Evolutionary conservation across 2,888 invertebrate genomes (phyloP), one percentile per base, ranked within the genome.

Genomic region (Automeris io): DNA sequence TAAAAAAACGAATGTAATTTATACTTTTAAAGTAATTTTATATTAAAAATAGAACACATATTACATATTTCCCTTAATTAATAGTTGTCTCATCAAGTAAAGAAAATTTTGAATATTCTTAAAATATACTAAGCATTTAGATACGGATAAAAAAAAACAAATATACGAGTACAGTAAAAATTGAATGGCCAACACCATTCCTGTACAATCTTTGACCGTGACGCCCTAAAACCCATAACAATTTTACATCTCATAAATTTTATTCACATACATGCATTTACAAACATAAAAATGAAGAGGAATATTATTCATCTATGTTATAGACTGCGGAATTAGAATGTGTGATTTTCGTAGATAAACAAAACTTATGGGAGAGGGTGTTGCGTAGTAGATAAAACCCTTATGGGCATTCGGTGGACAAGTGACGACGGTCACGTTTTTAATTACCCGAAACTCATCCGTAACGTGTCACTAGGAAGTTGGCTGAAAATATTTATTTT

Each of bases 341-440:
- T 34, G 33, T 39, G 26, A 34, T 39, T 26, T 39, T 34, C 33
- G 26, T 34, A 39, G 26, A 70, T 64, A 82, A 82, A 79, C 78
- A 79, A 70, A 70, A 62, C 64, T 57, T 61, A 64, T 64, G 44
- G 50, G 51, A 54, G 66, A 59, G 75, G 67, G 71, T 77, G 80
- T 66, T 54, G 58, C 51, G 58, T 56, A 70, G 78, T 72, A 81
- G 82, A 83, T 83, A 83, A 81, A 78, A 80, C 77, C 80, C 72
- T 73, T 74, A 72, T 64, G 70, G 69, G 68, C 56, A 54, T 49
- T 53, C 46, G 53, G 69, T 54, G 68, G 80, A 80, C 82, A 82
- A 79, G 70, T 85, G 83, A 86, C 79, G 81, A 83, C 82, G 85
- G 83, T 85, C 82, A 78, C 78, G 81, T 81, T 83, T 86, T 85